Base-by-base conservation (phyloP, 92 coral and sea anemone species). In the Pocillopora grandis region DNA sequence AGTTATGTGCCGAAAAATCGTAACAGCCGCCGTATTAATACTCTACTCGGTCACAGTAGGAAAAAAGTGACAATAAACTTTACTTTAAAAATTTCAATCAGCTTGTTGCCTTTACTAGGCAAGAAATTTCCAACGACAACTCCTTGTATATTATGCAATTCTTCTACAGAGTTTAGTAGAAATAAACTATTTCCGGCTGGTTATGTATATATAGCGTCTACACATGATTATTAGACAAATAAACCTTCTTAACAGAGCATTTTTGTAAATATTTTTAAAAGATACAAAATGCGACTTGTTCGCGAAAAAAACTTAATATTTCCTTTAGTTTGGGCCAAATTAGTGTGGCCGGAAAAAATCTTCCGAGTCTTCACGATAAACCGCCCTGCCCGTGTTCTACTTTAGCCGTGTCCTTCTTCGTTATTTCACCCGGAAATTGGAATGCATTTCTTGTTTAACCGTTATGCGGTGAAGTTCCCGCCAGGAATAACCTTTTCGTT, bases 221-320 rank as follows among this genome's bases (percentile, higher is more conserved):
- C 17, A 75, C 58, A 17, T n/a, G 10, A 36, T 60, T 62, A 48
- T 48, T 42, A 49, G 42, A 64, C 15, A 79, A 49, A 79, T 35
- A 52, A 20, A 64, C 49, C 14, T n/a, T 27, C 42, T 20, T 49
- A 73, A 79, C 42, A 56, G 63, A 13, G 16, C 23, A 63, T 52
- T 23, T 42, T 48, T 16, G 73, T 64, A 65, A 52, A 66, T 21
- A 79, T 79, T 66, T 78, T 19, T 42, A 65, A 42, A 48, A 65
- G 71, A 21, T 65, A 10, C 71, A 20, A 19, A 18, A 77, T 61
- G 18, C 58, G 81, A 9, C 42, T 37, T 69, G 48, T 52, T n/a
- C 37, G n/a, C 9, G 58, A 33, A 62, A 63, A 37, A 10, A 62
- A 9, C 19, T 9, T 36, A 16, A 60, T 31, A 9, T 12, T 13